A percentile compares a stretch with the other conserved stretches of the same genome.
Evolutionary conservation across 2,113 vertebrate species (phyloP).

Genomic region (Tachysurus fulvidraco): DNA sequence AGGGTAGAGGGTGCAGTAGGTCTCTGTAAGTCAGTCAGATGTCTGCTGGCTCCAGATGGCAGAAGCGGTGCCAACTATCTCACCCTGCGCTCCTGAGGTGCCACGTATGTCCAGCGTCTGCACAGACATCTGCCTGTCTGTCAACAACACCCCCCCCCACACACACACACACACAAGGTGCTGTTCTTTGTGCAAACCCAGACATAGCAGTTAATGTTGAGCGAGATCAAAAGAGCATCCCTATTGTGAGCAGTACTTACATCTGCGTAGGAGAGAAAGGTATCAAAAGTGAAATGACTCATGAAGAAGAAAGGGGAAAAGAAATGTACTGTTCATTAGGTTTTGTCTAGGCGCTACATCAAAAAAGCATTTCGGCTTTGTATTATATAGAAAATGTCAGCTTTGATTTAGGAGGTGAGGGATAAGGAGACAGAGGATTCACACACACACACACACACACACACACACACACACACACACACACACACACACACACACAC

Average conservation of each 20-base stretch:
- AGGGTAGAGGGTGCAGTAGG: slow-evolving; percentile 5
- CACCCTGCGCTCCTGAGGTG: slow-evolving; percentile 31
- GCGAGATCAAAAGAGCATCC: slow-evolving; percentile 21
- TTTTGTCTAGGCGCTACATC: neutral
- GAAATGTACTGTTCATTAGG: slow-evolving; percentile 10
- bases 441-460: neutral
- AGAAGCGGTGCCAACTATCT: slow-evolving; percentile 19
- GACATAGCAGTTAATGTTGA: neutral
- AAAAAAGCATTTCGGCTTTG: slow-evolving; percentile 4
- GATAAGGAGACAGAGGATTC: neutral
- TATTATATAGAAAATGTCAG: slow-evolving; percentile 11
- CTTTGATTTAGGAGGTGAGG: neutral
- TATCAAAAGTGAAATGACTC: slow-evolving; percentile 16
- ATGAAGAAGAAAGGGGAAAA: slow-evolving; percentile 24
- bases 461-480: too few relatives aligned
- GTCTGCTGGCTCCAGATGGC: slow-evolving; percentile 42
- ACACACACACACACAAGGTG: neutral
- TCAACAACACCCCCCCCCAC: slow-evolving; percentile 22
- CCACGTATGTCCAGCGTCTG: slow-evolving; percentile 36
- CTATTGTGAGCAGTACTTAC: slow-evolving; percentile 25
- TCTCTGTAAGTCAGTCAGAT: slow-evolving; percentile 17
- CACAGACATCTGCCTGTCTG: slow-evolving; percentile 33
- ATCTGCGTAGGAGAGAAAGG: slow-evolving; percentile 13
- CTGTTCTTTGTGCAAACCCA: slow-evolving; percentile 19
- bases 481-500: too few relatives aligned